Conservation (phyloP, 2,113 vertebrate species). For the Numenius arquata region DNA sequence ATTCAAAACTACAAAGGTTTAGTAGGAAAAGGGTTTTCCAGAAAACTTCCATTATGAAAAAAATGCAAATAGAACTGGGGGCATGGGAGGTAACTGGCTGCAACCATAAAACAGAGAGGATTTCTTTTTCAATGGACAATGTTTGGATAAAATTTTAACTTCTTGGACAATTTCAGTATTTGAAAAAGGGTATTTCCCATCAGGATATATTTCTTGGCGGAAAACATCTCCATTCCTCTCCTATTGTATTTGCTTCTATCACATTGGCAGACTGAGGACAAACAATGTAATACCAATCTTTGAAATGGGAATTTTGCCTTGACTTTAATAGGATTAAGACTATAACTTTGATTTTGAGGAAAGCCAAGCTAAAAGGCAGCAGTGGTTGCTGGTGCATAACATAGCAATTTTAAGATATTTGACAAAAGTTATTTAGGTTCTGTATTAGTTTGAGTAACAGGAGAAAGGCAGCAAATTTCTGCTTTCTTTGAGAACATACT, state of each 20-base stretch:
- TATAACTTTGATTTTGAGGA: not conserved
- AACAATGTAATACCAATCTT: not conserved
- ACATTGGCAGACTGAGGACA: not conserved
- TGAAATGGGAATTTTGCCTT: not conserved
- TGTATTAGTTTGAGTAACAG: not conserved
- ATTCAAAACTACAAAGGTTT: not conserved
- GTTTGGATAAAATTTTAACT: not conserved
- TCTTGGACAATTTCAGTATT: not conserved
- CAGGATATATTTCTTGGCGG: not conserved
- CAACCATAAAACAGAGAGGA: not conserved
- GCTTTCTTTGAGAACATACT: not conserved
- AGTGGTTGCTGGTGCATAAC: not conserved
- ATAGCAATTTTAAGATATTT: not conserved
- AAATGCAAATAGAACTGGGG: not conserved
- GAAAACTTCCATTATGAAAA: not conserved
- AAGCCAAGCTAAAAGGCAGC: not conserved
- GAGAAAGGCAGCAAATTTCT: not conserved
- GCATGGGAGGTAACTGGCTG: not conserved
- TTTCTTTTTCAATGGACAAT: not conserved
- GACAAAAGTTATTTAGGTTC: not conserved
- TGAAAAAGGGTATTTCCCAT: not conserved
- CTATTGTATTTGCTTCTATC: not conserved
- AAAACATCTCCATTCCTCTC: not conserved
- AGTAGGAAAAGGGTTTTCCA: not conserved
- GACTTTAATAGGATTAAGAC: not conserved